phyloP scores from a whole-genome alignment of 2,888 invertebrate genomes.

The Fragum sueziense region DNA sequence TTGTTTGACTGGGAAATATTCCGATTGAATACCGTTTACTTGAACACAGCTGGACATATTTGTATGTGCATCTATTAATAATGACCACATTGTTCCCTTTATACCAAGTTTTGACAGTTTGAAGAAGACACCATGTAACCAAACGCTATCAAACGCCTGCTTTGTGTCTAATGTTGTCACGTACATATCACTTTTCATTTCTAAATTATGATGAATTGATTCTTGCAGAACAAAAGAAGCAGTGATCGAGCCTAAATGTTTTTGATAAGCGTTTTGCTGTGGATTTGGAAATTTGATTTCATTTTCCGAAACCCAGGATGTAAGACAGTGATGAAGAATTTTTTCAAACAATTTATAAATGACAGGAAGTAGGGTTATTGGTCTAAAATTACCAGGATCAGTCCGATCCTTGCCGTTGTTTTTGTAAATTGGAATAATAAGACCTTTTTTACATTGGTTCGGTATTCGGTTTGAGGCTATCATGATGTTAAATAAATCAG shows the following conservation, averaged over 20 bases:
- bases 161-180: neutral
- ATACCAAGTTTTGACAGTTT: neutral
- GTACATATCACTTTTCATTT: neutral
- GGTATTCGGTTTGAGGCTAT: neutral
- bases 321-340: neutral
- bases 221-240: slow-evolving; percentile 7
- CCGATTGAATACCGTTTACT: neutral
- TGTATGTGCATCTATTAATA: neutral
- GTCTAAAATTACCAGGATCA: slow-evolving; percentile 1
- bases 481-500: neutral
- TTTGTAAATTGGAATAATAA: neutral
- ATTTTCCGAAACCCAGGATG: neutral
- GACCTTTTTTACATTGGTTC: neutral
- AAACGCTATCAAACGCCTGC: neutral
- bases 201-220: neutral
- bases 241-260: neutral
- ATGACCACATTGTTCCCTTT: neutral
- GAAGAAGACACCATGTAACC: neutral
- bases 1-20: neutral
- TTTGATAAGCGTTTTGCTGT: slow-evolving; percentile 6
- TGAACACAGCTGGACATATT: neutral
- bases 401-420: neutral
- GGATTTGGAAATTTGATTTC: neutral
- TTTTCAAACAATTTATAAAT: slow-evolving; percentile 8
- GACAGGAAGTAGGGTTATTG: neutral